Conservation (phyloP, 2,797 vertebrate genomes). For the Falco peregrinus region DNA sequence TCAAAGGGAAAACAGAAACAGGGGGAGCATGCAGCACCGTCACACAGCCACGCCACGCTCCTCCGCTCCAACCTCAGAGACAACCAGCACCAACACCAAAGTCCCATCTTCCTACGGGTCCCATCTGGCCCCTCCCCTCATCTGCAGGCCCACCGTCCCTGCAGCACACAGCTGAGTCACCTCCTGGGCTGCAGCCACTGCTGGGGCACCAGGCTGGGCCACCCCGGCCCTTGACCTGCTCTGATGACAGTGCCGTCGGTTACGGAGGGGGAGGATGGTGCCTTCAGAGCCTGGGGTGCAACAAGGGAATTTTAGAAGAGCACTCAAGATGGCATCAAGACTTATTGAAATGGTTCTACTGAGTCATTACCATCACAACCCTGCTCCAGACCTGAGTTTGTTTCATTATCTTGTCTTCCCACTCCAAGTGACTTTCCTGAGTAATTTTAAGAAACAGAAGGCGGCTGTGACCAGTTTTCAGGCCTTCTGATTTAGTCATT, state of each 20-base stretch:
- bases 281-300: not conserved
- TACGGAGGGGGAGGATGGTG: accelerated
- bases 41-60: not conserved
- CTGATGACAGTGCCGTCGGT: not conserved
- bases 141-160: not conserved
- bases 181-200: not conserved
- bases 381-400: not conserved
- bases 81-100: not conserved
- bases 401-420: not conserved
- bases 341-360: not conserved
- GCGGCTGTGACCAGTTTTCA: not conserved
- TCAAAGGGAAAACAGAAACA: not conserved
- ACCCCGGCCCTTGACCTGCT: not conserved
- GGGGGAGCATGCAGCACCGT: accelerated
- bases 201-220: not conserved
- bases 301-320: not conserved
- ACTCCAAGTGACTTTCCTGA: not conserved
- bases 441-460: not conserved
- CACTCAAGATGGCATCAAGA: accelerated
- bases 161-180: accelerated
- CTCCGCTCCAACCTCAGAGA: not conserved
- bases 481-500: slow-evolving; percentile 46
- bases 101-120: not conserved
- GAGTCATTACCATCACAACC: not conserved
- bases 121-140: accelerated